Evolutionary conservation across 1,140 invertebrate species (phyloP), one percentile per base, ranked within the genome.

Genomic region (Portunus trituberculatus): DNA sequence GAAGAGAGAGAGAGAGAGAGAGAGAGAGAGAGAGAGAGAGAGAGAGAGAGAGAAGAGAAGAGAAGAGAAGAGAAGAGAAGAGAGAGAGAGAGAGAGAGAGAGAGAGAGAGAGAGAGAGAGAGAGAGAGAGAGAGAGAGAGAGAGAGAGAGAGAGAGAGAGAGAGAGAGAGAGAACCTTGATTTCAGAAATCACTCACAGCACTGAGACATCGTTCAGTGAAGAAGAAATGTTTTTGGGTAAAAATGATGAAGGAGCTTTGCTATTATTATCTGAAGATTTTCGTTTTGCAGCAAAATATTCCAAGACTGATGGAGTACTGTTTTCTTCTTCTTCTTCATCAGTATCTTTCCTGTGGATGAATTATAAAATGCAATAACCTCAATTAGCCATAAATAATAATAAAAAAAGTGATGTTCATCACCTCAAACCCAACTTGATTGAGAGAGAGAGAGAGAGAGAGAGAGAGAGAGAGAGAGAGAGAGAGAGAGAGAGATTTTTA

Each of bases 271-370:
- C 89, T 39, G 90, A 76, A 10, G 90, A 67, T 76, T 91, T 91
- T 12, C 29, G 52, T 16, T 86, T 93, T n/a, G n/a, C 48, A 32
- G 92, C 82, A 88, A 88, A 93, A 32, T 45, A 93, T 46, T 86
- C 28, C 14, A 93, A 39, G 29, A 93, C 52, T 25, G 92, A 93
- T 1, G 92, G 92, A 2, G 92, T 84, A 10, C 88, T 88, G 0
- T 93, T 86, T 59, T 93, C 59, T n/a, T 93, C 29, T 4, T 48
- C 82, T 12, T 93, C 92, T 20, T 93, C 92, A 4, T 93, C 92
- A 29, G 87, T 76, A 4, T 93, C 83, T 20, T 88, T 87, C 92
- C 92, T 93, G 92, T 46, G 45, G 83, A 48, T 83, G 76, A 31
- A 46, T 48, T 0, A 31, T 16, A 25, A 39, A 92, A 4, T 82